Evolutionary conservation across 2,797 vertebrate genomes (phyloP), one percentile per base, ranked within the genome.

Genomic region (Tenualosa thibaudeaui): DNA sequence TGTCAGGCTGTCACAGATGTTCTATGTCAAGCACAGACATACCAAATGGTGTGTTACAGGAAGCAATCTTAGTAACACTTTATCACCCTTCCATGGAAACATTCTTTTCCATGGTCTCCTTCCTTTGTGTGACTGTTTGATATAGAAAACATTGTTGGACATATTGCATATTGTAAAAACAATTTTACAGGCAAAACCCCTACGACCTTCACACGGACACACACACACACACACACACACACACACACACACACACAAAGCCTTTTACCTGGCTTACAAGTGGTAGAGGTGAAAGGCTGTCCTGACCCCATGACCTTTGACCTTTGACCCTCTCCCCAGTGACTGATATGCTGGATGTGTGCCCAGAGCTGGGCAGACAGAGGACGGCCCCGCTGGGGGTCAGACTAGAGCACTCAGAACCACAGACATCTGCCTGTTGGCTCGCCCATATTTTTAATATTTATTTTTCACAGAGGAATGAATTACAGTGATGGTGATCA

Each of bases 211-310:
- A 26, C 10, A 71, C 65, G 40, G 24, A 65, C 62, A 31, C 62
- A 31, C 62, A 65, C 62, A 68, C 62, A 71, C 31, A 71, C 68
- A 71, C 68, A 40, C 68, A 71, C 62, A 65, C 31, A 24, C 65
- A 71, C 31, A 71, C 31, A 71, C 31, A 71, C 31, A 71, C 68
- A 71, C 68, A 40, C 68, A 71, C 62, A 65, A 6, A 71, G 3
- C 31, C 26, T 37, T 31, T 31, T 40, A 31, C 37, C 65, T 17
- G 26, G 12, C 65, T 37, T 71, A 71, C 3, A 31, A 40, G 26
- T 71, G 65, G 26, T 31, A 37, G 65, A 71, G 65, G 31, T 71
- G 65, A 15, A 31, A 71, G 15, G 31, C 65, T 71, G 15, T 37
- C 65, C 65, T 40, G 12, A 37, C 65, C 65, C 31, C 5, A 3